Conservation (phyloP, 2,797 vertebrate genomes). For the Arrhamphus sclerolepis region DNA sequence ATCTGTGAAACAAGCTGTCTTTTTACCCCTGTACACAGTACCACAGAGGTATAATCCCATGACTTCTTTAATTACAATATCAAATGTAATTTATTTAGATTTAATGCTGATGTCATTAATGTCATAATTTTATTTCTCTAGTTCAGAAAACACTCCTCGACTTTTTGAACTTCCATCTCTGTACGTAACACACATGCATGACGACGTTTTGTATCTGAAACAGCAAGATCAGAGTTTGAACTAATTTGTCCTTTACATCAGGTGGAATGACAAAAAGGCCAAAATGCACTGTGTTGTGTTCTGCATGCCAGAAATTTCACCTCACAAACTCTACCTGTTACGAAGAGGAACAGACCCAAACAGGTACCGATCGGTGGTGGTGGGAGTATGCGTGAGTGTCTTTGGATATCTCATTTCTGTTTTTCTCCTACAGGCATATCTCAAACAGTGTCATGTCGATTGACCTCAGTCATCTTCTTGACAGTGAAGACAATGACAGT, state of each 20-base stretch:
- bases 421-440: constrained; percentile 76
- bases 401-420: constrained; percentile 1
- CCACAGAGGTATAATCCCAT: constrained; percentile 82
- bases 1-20: constrained; percentile 87
- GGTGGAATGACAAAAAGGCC: constrained; percentile 95
- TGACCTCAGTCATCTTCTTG: constrained; percentile 84
- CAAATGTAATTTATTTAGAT: background rate
- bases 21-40: constrained; percentile 86
- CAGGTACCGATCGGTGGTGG: constrained; percentile 78
- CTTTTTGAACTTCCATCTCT: constrained; percentile 93
- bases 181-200: constrained; percentile 79
- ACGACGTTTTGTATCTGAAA: background rate
- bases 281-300: constrained; percentile 92
- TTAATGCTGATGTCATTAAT: background rate
- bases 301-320: constrained; percentile 88
- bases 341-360: constrained; percentile 89
- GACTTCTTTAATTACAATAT: constrained; percentile 2
- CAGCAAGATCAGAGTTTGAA: background rate
- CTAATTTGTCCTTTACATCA: constrained; percentile 51
- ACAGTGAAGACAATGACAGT: constrained; percentile 63
- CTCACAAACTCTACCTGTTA: constrained; percentile 89
- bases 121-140: constrained; percentile 59
- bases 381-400: background rate
- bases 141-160: constrained; percentile 84
- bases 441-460: constrained; percentile 85